Percentiles rank a stretch among this genome's conserved stretches.
Conservation (phyloP, 2,888 invertebrate genomes). For the Sabatieria punctata region DNA sequence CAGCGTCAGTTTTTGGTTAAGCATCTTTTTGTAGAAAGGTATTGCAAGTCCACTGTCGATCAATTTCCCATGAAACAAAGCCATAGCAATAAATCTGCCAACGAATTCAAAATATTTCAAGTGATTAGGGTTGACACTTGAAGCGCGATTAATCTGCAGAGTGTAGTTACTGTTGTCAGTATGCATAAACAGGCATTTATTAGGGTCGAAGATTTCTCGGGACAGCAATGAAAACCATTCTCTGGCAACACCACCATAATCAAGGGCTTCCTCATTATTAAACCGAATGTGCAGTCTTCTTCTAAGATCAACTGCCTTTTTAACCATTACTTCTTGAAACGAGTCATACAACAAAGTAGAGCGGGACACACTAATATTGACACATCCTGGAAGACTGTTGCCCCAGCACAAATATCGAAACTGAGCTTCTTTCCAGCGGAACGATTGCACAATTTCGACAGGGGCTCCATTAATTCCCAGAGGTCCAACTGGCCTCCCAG, state of each 20-base stretch:
- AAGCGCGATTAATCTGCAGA: slow-evolving; percentile 96
- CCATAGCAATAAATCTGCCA: slow-evolving; percentile 67
- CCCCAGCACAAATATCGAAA: slow-evolving; percentile 48
- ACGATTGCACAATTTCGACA: slow-evolving; percentile 82
- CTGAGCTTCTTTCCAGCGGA: slow-evolving; percentile 93
- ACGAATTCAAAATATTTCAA: too few species aligned
- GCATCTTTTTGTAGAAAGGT: too few species aligned
- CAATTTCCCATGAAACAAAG: slow-evolving; percentile 87
- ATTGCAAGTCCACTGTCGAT: slow-evolving; percentile 96
- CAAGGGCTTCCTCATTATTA: slow-evolving; percentile 89
- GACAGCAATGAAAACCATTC: slow-evolving; percentile 49
- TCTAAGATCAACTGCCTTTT: slow-evolving; percentile 82
- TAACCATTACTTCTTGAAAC: slow-evolving; percentile 87
- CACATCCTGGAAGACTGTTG: slow-evolving; percentile 81
- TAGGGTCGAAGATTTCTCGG: slow-evolving; percentile 94
- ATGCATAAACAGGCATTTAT: slow-evolving; percentile 97
- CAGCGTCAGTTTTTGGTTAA: too few species aligned
- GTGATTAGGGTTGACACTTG: slow-evolving; percentile 93
- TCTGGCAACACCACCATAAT: slow-evolving; percentile 85
- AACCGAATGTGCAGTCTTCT: slow-evolving; percentile 88
- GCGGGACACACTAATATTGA: slow-evolving; percentile 77
- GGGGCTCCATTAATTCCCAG: slow-evolving; percentile 88
- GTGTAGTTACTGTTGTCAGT: too few species aligned
- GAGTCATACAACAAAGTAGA: slow-evolving; percentile 93
- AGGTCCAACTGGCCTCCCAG: slow-evolving; percentile 40